These are phyloP conservation scores for Chrysemys picta DNA, from an alignment of 2,113 vertebrate species.

Conservation along the genomic window DNA sequence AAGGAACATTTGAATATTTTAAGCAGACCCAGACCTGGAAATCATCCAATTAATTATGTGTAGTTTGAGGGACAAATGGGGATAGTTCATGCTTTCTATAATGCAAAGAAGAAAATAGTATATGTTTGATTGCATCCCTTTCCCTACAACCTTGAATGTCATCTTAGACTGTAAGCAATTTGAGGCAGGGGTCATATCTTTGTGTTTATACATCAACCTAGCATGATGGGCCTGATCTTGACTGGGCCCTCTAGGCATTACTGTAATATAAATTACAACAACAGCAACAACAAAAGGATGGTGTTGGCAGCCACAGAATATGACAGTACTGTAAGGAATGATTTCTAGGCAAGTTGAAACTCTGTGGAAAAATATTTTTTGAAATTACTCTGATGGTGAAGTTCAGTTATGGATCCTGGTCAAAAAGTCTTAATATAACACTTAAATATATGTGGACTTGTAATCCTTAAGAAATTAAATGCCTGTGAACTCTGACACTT, in stretches of 20 bases:
- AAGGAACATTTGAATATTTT: neutral
- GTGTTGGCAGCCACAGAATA: neutral
- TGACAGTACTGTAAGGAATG: neutral
- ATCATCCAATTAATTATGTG: neutral
- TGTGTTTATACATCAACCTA: neutral
- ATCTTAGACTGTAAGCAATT: neutral
- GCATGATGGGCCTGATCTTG: neutral
- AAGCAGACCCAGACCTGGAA: rapidly evolving
- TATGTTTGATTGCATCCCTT: neutral
- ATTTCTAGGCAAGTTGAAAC: neutral
- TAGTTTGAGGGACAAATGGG: neutral
- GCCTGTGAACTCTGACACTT: neutral
- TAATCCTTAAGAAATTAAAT: neutral
- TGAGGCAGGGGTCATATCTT: neutral
- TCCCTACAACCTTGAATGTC: neutral
- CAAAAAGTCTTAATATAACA: neutral
- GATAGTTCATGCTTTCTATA: neutral
- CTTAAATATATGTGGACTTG: neutral
- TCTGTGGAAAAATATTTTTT: neutral
- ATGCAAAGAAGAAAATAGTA: neutral
- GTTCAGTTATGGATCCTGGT: neutral
- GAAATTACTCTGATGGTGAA: neutral
- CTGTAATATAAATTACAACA: neutral
- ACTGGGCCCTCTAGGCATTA: neutral
- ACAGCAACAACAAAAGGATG: neutral